A percentile compares a stretch with the other conserved stretches of the same genome.
Evolutionary conservation across 1,140 invertebrate species (phyloP).

Genomic region (Temnothorax nylanderi): DNA sequence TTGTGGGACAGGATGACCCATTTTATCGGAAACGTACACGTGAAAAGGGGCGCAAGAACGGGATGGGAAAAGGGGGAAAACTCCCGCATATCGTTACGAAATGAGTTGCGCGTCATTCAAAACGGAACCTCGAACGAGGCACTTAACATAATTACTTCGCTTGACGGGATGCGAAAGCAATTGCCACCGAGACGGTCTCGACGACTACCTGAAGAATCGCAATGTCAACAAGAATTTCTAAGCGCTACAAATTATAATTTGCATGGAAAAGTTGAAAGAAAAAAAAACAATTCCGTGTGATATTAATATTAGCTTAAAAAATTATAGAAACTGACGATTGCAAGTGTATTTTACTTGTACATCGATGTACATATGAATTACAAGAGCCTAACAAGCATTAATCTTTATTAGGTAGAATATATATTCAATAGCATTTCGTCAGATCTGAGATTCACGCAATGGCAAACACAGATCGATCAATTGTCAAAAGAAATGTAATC

Average conservation of each 20-base stretch:
- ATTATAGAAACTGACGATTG: not conserved
- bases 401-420: not conserved
- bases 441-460: not conserved
- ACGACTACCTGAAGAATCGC: not conserved
- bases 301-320: not conserved
- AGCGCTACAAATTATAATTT: slow-evolving; percentile 4
- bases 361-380: not conserved
- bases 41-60: not conserved
- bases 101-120: slow-evolving; percentile 27
- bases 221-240: slow-evolving; percentile 28
- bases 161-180: slow-evolving; percentile 14
- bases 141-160: slow-evolving; percentile 59
- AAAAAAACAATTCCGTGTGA: not conserved
- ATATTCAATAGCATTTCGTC: not conserved
- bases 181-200: slow-evolving; percentile 14
- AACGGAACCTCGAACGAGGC: slow-evolving; percentile 33
- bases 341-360: not conserved
- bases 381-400: not conserved
- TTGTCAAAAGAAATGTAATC: not conserved
- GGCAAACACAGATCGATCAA: not conserved
- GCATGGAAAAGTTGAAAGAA: not conserved
- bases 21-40: slow-evolving; percentile 57
- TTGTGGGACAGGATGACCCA: slow-evolving; percentile 45
- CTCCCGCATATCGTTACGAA: slow-evolving; percentile 56
- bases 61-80: not conserved